Evolutionary conservation across 1,140 invertebrate genomes (phyloP).

Genomic region (Diachasmimorpha longicaudata): DNA sequence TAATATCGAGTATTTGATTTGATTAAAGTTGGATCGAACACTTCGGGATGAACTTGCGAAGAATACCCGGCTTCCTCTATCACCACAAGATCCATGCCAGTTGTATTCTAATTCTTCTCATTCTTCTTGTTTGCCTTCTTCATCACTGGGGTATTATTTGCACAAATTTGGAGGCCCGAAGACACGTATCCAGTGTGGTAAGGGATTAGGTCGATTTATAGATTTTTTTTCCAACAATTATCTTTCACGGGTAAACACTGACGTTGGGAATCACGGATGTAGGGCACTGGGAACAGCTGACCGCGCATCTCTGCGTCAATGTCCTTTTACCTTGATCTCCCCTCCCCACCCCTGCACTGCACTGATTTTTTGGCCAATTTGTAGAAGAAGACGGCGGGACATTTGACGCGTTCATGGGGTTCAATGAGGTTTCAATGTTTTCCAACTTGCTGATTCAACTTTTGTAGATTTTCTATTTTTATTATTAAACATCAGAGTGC

Average conservation of each 20-base stretch:
- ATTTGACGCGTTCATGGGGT: background rate
- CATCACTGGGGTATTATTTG: slow-evolving; percentile 68
- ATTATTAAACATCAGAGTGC: too few relatives aligned
- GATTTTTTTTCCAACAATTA: background rate
- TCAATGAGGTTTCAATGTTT: background rate
- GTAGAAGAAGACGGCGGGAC: background rate
- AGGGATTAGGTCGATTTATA: slow-evolving; percentile 37
- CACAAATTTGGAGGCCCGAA: slow-evolving; percentile 64
- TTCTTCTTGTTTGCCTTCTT: slow-evolving; percentile 54
- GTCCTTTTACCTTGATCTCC: background rate
- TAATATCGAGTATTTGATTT: background rate
- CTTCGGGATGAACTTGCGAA: slow-evolving; percentile 46
- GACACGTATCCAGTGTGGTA: slow-evolving; percentile 65
- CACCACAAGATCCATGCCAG: slow-evolving; percentile 46
- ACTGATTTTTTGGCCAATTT: background rate
- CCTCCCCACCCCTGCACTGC: background rate
- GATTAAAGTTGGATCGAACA: background rate
- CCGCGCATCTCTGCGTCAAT: background rate
- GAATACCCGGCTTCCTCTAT: slow-evolving; percentile 55
- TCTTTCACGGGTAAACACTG: background rate
- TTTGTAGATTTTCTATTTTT: too few relatives aligned
- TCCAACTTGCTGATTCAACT: too few relatives aligned
- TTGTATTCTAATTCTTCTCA: slow-evolving; percentile 33
- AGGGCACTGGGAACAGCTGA: background rate
- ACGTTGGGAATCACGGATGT: background rate